Conservation (phyloP, 2,888 invertebrate species). For the Tetramorium bicarinatum region DNA sequence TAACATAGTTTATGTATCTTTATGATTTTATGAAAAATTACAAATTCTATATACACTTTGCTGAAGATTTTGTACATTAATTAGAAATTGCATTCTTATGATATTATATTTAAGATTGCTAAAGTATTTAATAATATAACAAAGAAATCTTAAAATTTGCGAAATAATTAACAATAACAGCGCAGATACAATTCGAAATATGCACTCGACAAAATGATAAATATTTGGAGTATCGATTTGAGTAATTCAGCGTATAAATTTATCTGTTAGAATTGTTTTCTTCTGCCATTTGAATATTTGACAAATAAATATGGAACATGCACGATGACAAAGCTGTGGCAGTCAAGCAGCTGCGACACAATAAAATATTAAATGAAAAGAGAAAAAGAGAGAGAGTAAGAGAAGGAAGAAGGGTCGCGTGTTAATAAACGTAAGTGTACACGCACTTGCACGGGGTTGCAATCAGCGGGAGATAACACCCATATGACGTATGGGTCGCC, state of each 20-base stretch:
- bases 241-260: slow-evolving; percentile 7
- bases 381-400: neutral
- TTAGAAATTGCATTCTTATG: neutral
- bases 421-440: slow-evolving; percentile 69
- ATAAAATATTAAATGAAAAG: slow-evolving; percentile 50
- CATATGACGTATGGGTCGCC: slow-evolving; percentile 44
- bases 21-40: neutral
- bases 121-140: neutral
- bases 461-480: slow-evolving; percentile 57
- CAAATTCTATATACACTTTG: neutral
- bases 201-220: neutral
- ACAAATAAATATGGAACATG: slow-evolving; percentile 35
- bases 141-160: neutral
- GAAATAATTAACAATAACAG: neutral
- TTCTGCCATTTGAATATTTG: neutral
- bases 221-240: neutral
- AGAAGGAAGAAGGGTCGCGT: slow-evolving; percentile 20
- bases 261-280: neutral
- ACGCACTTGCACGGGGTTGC: slow-evolving; percentile 55
- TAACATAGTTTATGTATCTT: neutral
- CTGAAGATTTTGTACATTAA: neutral
- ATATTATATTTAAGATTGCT: neutral
- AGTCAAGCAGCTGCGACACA: slow-evolving; percentile 56
- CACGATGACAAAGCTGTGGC: slow-evolving; percentile 21
- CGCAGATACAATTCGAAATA: neutral